Conservation (phyloP, 2,113 vertebrate species). For the Empidonax traillii region DNA sequence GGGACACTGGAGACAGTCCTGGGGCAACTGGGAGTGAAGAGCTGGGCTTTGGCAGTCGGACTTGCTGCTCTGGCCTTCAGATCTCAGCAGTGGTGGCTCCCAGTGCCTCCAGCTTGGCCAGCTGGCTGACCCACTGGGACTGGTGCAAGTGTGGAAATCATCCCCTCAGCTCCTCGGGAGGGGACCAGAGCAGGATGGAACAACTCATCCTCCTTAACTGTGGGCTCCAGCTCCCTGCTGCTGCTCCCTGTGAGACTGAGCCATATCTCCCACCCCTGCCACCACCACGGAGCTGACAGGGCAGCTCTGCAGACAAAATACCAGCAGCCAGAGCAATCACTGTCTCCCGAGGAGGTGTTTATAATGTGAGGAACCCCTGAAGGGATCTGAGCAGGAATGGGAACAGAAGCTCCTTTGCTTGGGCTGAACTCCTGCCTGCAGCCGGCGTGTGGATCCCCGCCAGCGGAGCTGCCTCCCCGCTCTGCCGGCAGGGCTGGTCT, state of each 20-base stretch:
- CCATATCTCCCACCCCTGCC: background rate
- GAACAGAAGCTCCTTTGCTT: slow-evolving; percentile 17
- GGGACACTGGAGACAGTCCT: background rate
- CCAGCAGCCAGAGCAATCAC: background rate
- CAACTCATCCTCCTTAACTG: background rate
- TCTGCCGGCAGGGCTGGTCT: background rate
- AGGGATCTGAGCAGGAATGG: background rate
- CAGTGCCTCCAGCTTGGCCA: background rate
- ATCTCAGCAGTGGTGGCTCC: background rate
- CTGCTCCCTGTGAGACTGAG: background rate
- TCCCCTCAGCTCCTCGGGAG: background rate
- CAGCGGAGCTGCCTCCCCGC: background rate
- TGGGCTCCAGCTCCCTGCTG: background rate
- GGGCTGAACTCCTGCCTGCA: background rate
- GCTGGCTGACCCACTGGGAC: background rate
- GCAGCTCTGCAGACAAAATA: background rate
- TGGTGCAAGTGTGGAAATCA: background rate
- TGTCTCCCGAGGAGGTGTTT: background rate
- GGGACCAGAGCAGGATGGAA: background rate
- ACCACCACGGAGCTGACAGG: background rate
- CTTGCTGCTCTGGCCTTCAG: background rate
- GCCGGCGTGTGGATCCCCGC: background rate
- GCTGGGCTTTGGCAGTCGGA: background rate
- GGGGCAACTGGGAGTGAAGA: accelerated
- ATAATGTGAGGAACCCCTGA: background rate